Conservation (phyloP, 2,888 invertebrate genomes). For the Agrotis segetum region DNA sequence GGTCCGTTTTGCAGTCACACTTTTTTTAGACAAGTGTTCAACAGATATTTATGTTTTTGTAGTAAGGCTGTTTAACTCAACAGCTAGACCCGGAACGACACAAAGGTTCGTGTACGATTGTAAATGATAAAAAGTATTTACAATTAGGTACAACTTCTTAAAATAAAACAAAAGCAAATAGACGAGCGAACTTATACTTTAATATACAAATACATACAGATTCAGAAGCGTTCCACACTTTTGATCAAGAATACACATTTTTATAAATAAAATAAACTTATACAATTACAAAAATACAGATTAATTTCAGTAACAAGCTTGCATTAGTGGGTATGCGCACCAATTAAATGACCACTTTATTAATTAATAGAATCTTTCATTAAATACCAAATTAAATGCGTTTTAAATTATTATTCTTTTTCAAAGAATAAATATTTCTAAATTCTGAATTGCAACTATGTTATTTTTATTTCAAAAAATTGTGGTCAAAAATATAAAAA, state of each 20-base stretch:
- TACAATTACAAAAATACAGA: constrained; percentile 19
- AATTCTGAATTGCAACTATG: too few species aligned
- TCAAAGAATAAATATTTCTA: not conserved
- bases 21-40: too few species aligned
- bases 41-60: too few species aligned
- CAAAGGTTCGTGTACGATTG: too few species aligned
- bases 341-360: constrained; percentile 27
- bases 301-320: constrained; percentile 45
- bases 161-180: constrained; percentile 26
- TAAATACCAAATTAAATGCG: constrained; percentile 5
- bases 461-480: not conserved
- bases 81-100: not conserved
- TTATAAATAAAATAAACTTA: constrained; percentile 42
- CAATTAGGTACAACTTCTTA: not conserved
- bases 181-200: constrained; percentile 74
- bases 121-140: too few species aligned
- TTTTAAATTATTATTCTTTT: not conserved
- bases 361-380: not conserved
- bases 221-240: constrained; percentile 54
- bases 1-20: too few species aligned
- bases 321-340: constrained; percentile 66
- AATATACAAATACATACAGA: constrained; percentile 65
- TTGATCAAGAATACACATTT: constrained; percentile 49
- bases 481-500: constrained; percentile 18
- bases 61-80: too few species aligned